Evolutionary conservation across 2,888 invertebrate species (phyloP).

Genomic region (Drosophila diplacantha): DNA sequence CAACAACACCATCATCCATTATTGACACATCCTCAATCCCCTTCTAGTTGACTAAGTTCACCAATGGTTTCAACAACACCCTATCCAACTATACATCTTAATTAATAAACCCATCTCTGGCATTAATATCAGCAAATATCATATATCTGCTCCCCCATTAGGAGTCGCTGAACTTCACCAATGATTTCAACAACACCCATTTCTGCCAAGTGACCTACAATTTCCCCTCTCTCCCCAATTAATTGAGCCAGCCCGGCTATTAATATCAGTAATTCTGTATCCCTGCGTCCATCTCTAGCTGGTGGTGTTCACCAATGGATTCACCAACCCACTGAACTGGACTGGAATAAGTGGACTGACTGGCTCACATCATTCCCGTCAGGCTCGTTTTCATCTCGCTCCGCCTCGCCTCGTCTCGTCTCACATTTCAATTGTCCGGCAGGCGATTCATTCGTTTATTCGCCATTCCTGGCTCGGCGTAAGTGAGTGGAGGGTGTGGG

Average conservation of each 20-base stretch:
- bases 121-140: background rate
- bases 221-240: background rate
- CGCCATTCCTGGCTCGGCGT: constrained; percentile 10
- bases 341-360: constrained; percentile 15
- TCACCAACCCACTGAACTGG: constrained; percentile 15
- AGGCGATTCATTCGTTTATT: constrained; percentile 33
- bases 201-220: background rate
- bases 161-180: background rate
- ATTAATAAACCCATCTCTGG: background rate
- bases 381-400: constrained; percentile 13
- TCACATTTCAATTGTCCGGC: constrained; percentile 64
- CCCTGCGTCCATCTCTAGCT: constrained; percentile 10
- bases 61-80: constrained; percentile 1
- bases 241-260: background rate
- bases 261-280: background rate
- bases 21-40: no score
- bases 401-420: constrained; percentile 31
- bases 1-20: background rate
- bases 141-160: background rate
- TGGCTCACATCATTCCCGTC: constrained; percentile 19
- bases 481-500: background rate
- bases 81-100: no score
- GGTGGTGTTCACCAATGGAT: constrained; percentile 4
- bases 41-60: no score
- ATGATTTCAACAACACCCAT: background rate